A percentile compares a stretch with the other conserved stretches of the same genome.
Evolutionary conservation across 2,797 vertebrate species (phyloP).

Genomic region (Dicrostonyx torquatus): DNA sequence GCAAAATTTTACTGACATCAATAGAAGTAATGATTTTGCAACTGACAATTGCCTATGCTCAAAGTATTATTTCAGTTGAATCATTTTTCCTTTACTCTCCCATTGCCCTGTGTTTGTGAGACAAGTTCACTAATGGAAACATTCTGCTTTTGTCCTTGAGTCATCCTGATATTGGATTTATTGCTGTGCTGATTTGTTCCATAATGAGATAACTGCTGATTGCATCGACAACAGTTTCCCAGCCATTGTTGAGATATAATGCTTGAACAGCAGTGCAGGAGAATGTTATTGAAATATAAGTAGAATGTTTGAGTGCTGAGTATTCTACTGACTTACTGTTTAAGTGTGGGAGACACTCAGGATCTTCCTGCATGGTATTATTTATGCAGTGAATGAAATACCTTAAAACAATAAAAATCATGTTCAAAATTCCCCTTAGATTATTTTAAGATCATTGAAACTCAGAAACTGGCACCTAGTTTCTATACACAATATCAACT

Average conservation of each 20-base stretch:
- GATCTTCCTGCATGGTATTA: not conserved
- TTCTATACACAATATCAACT: not conserved
- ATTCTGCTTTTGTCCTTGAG: constrained; percentile 35
- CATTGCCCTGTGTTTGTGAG: constrained; percentile 8
- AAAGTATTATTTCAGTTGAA: not conserved
- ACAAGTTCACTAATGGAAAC: not conserved
- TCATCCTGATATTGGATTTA: constrained; percentile 51
- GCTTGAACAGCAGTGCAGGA: not conserved
- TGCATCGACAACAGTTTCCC: constrained; percentile 9
- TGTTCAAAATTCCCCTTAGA: not conserved
- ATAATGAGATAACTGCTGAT: not conserved
- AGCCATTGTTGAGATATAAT: not conserved
- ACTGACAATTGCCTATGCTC: not conserved
- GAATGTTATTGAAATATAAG: constrained; percentile 23
- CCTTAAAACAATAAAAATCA: not conserved
- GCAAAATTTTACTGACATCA: not conserved
- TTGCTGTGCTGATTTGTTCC: constrained; percentile 46
- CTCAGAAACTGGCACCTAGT: not conserved
- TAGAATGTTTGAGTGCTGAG: constrained; percentile 23
- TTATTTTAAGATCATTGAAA: not conserved
- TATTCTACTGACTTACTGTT: not conserved
- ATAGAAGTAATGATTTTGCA: not conserved
- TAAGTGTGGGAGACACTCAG: not conserved
- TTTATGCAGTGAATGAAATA: not conserved
- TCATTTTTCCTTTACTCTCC: constrained; percentile 9